A percentile compares a stretch with the other conserved stretches of the same genome.
Evolutionary conservation across 2,888 invertebrate genomes (phyloP).

Genomic region (Leucoma salicis): DNA sequence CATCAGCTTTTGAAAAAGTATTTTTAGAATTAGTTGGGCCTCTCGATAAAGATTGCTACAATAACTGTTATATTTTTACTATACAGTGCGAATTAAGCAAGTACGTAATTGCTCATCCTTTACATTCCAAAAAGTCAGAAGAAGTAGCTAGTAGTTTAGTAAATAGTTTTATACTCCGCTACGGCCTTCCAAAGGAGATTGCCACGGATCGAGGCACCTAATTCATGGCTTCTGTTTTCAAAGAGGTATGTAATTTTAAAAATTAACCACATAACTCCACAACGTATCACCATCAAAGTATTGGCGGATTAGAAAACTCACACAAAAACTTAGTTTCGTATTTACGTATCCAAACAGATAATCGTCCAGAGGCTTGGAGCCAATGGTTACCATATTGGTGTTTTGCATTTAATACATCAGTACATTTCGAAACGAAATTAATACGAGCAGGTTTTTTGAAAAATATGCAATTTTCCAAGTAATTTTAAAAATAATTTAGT

Average conservation of each 20-base stretch:
- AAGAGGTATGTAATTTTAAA: conserved; percentile 8
- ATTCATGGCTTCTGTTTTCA: conserved; percentile 1
- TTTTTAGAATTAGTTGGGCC: not conserved
- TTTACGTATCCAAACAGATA: conserved; percentile 6
- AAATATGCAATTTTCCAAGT: not conserved
- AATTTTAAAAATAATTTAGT: not conserved
- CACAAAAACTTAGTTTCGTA: conserved; percentile 9
- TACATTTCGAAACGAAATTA: conserved; percentile 6
- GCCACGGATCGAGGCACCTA: not conserved
- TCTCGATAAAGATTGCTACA: not conserved
- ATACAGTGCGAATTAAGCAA: conserved; percentile 8
- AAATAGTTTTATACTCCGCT: not conserved
- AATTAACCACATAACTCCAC: not conserved
- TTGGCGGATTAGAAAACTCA: conserved; percentile 7
- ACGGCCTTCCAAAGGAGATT: not conserved
- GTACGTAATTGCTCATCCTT: not conserved
- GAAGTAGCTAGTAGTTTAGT: not conserved
- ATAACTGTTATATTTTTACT: conserved; percentile 7
- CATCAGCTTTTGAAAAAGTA: conserved; percentile 37
- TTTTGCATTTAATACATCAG: conserved; percentile 11
- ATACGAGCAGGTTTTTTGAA: not conserved
- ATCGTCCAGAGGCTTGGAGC: conserved; percentile 8
- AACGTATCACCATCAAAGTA: not conserved
- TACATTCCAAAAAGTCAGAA: not conserved
- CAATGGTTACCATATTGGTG: conserved; percentile 12